phyloP scores from a whole-genome alignment of 64 coral and sea anemone genomes.

The Stichodactyla mertensii region DNA sequence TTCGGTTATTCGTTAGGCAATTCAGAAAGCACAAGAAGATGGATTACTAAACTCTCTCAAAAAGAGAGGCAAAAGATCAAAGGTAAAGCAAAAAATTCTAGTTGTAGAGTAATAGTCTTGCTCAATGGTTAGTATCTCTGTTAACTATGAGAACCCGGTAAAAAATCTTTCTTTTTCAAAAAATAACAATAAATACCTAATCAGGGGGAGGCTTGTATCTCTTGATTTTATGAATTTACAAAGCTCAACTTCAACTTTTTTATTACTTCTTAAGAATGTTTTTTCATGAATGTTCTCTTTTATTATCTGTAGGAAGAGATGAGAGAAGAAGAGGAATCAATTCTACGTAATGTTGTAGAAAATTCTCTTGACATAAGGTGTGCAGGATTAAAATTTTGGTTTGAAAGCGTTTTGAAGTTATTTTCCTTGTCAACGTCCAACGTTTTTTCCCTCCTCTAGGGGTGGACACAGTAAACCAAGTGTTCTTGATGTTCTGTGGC shows the following conservation, averaged over 20 bases:
- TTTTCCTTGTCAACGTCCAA: too few species aligned
- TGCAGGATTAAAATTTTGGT: too few species aligned
- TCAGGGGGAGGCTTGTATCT: too few species aligned
- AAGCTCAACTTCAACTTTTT: too few species aligned
- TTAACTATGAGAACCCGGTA: too few species aligned
- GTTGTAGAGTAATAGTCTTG: background rate
- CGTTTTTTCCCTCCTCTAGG: slow-evolving; percentile 10
- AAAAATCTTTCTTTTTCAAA: too few species aligned
- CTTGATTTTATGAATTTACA: too few species aligned
- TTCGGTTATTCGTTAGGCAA: slow-evolving; percentile 36
- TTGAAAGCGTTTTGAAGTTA: too few species aligned
- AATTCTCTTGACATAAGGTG: slow-evolving; percentile 86
- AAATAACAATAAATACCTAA: too few species aligned
- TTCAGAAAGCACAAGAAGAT: slow-evolving; percentile 78
- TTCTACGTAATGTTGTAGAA: slow-evolving; percentile 83
- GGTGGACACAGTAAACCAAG: slow-evolving; percentile 86
- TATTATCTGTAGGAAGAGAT: slow-evolving; percentile 65
- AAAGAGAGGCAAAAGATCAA: slow-evolving; percentile 81
- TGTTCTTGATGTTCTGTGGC: slow-evolving; percentile 74
- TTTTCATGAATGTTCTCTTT: background rate
- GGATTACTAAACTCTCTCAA: slow-evolving; percentile 73
- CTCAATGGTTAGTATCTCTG: too few species aligned
- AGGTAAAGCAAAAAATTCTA: slow-evolving; percentile 25
- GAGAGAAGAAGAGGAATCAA: slow-evolving; percentile 79
- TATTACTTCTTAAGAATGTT: too few species aligned